Percentiles rank a stretch among this genome's conserved stretches.
These are phyloP conservation scores for Tanytarsus gracilentus DNA, from an alignment of 2,888 invertebrate species.

Conservation along the genomic window DNA sequence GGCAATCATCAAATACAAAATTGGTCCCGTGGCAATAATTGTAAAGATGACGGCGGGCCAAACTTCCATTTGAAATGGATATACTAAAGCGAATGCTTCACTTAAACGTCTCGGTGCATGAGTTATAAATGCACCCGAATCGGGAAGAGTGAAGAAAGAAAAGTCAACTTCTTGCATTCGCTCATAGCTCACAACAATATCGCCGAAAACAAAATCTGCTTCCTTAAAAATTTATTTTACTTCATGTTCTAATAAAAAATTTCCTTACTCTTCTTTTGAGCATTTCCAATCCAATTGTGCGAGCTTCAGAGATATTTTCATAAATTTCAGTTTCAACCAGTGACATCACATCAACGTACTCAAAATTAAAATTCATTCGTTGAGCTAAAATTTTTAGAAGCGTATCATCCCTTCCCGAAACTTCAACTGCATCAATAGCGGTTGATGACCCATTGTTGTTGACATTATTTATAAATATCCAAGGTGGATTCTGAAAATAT, in stretches of 20 bases:
- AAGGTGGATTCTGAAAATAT: conserved; percentile 54
- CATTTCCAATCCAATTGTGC: conserved; percentile 53
- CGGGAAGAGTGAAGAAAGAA: conserved; percentile 65
- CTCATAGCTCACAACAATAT: conserved; percentile 65
- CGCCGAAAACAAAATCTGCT: conserved; percentile 65
- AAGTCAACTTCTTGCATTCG: conserved; percentile 63
- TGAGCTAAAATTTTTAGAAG: conserved; percentile 53
- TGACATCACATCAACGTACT: conserved; percentile 55
- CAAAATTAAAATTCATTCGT: conserved; percentile 62
- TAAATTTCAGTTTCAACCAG: conserved; percentile 40
- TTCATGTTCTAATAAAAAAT: background rate
- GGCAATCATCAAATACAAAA: conserved; percentile 57
- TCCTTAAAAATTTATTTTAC: conserved; percentile 42
- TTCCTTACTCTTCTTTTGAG: conserved; percentile 55
- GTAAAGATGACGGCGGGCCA: conserved; percentile 63
- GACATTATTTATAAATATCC: conserved; percentile 65
- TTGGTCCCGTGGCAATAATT: conserved; percentile 56
- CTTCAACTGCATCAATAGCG: too few species aligned
- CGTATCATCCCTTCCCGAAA: conserved; percentile 66
- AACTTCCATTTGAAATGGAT: conserved; percentile 66
- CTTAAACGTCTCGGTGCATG: conserved; percentile 64
- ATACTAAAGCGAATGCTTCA: conserved; percentile 61
- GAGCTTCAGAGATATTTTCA: conserved; percentile 56
- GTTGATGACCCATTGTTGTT: too few species aligned
- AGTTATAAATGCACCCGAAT: conserved; percentile 67